Base-by-base conservation (phyloP, 2,797 vertebrate species). In the Galagoides demidoff region DNA sequence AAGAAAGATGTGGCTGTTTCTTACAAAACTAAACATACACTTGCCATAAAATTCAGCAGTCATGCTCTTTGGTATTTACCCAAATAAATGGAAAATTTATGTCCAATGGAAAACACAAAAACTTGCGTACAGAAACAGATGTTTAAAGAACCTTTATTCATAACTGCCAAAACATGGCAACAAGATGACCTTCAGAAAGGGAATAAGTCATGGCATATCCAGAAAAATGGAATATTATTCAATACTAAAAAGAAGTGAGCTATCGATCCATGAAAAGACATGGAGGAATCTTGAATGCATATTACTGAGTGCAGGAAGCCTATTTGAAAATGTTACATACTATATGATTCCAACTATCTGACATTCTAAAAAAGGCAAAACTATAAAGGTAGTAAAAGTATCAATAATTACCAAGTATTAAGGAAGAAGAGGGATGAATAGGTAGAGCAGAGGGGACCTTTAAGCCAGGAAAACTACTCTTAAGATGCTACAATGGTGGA, bases 241-340 rank as follows among this genome's bases (percentile, higher is more conserved):
- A 84, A 29, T 27, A 43, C 61, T 81, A 85, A 59, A 92, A 86
- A 45, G 34, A 78, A 86, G 66, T 43, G 17, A 90, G 39, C 12
- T 87, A 25, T 82, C 16, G 78, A 93, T 22, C 39, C 70, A 84
- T 29, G 39, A 84, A 86, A 92, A 94, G 25, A 96, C 7, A 68
- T 7, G 25, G 39, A 87, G 25, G 13, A 45, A 66, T 31, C 29
- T 20, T 63, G 63, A 78, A 45, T 16, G 11, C 19, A 31, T 55
- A 39, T 81, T 70, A 74, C 25, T 66, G 66, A 66, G 34, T 34
- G 5, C 49, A 59, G 85, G 52, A 90, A 85, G 52, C 29, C 34
- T 55, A 92, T 31, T 39, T 16, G 63, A 57, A 88, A 70, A 83
- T 8, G 14, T 23, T 89, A 16, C 34, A 39, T 55, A 64, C 39